Percentiles rank a stretch among this genome's conserved stretches.
Evolutionary conservation across 92 coral and sea anemone genomes (phyloP).

Genomic region (Zoanthus sansibaricus): DNA sequence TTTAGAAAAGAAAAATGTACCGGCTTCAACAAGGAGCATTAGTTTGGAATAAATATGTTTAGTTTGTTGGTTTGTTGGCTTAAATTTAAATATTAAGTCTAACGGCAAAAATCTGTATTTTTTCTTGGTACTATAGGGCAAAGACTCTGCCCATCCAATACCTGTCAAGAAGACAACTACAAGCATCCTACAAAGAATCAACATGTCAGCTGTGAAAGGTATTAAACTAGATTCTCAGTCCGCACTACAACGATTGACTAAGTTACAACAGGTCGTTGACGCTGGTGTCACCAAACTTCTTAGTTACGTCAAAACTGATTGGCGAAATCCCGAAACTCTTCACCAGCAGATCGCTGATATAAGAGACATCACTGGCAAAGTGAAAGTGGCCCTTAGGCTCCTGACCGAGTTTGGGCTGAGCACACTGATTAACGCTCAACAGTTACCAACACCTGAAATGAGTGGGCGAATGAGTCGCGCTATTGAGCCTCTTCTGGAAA

Average conservation of each 20-base stretch:
- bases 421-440: constrained; percentile 81
- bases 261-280: constrained; percentile 95
- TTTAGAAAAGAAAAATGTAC: too few species aligned
- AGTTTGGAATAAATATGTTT: too few species aligned
- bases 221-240: constrained; percentile 72
- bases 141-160: constrained; percentile 29
- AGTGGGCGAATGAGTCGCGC: constrained; percentile 83
- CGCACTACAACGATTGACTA: constrained; percentile 82
- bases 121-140: constrained; percentile 13
- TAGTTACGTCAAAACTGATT: constrained; percentile 87
- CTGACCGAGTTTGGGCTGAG: constrained; percentile 95
- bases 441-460: constrained; percentile 70
- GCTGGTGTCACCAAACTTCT: constrained; percentile 83
- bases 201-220: constrained; percentile 94
- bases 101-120: not conserved
- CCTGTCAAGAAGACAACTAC: constrained; percentile 67
- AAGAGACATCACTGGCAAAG: constrained; percentile 93
- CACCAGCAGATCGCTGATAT: constrained; percentile 83
- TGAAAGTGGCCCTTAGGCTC: constrained; percentile 90
- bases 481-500: constrained; percentile 88
- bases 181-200: constrained; percentile 87
- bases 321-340: constrained; percentile 86
- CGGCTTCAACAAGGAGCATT: too few species aligned
- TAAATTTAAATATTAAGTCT: not conserved
- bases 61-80: not conserved